Evolutionary conservation across 2,113 vertebrate species (phyloP).

Genomic region (Nesoenas mayeri): DNA sequence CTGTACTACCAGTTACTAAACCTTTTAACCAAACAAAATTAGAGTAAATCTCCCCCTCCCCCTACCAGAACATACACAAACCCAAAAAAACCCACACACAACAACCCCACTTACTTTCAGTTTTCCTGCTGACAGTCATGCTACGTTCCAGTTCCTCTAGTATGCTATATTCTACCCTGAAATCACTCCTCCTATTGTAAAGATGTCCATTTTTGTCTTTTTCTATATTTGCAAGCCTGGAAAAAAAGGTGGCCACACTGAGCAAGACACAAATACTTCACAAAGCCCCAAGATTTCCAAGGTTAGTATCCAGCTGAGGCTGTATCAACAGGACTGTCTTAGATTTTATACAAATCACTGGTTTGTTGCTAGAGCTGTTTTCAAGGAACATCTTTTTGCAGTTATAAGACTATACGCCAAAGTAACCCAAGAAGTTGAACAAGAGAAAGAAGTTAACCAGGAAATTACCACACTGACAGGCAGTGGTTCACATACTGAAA

Average conservation of each 20-base stretch:
- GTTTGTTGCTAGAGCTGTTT: background rate
- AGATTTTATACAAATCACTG: background rate
- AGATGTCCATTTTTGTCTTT: constrained; percentile 79
- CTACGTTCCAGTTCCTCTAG: constrained; percentile 82
- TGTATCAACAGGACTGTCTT: background rate
- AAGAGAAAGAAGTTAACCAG: background rate
- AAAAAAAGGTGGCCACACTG: constrained; percentile 14
- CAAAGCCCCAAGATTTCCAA: background rate
- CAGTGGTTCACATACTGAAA: background rate
- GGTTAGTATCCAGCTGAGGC: background rate
- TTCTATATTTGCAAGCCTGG: constrained; percentile 84
- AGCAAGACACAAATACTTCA: background rate
- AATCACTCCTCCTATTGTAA: constrained; percentile 80
- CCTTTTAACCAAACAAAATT: background rate
- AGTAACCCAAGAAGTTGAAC: background rate
- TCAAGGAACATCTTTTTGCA: background rate
- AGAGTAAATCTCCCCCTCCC: background rate
- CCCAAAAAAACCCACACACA: background rate
- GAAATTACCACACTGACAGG: background rate
- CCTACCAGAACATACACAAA: no score
- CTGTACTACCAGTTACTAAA: background rate
- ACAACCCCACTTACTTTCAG: constrained; percentile 78
- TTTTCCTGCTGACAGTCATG: constrained; percentile 76
- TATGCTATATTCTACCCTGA: constrained; percentile 72
- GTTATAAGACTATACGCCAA: background rate